Conservation (phyloP, 2,888 invertebrate species). For the Eubasilissa splendida region DNA sequence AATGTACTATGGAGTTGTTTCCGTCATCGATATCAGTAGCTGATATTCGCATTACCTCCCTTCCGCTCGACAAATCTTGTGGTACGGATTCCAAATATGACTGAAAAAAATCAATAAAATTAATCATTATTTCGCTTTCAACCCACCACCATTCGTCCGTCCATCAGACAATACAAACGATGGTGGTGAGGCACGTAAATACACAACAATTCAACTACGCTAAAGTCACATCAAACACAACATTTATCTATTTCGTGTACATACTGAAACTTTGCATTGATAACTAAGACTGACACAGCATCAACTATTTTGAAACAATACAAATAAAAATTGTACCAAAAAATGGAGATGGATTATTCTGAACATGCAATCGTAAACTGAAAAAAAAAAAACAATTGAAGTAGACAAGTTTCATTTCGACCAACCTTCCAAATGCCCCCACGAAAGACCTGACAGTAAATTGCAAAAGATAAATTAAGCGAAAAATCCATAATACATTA, state of each 20-base stretch:
- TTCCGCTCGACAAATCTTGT: conserved; percentile 81
- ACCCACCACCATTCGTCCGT: too few species aligned
- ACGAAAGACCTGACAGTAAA: conserved; percentile 73
- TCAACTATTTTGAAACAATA: conserved; percentile 52
- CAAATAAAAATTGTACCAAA: conserved; percentile 49
- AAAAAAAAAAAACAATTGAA: conserved; percentile 15
- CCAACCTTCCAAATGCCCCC: conserved; percentile 80
- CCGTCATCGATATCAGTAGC: conserved; percentile 95
- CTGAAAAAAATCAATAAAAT: conserved; percentile 61
- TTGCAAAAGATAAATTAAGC: conserved; percentile 24
- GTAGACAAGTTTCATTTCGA: conserved; percentile 59
- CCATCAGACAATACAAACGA: too few species aligned
- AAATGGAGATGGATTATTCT: conserved; percentile 60
- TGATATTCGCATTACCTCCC: conserved; percentile 90
- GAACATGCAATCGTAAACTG: conserved; percentile 31
- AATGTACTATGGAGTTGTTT: conserved; percentile 89
- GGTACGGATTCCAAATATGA: conserved; percentile 83
- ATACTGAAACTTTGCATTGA: conserved; percentile 22
- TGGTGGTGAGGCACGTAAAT: too few species aligned
- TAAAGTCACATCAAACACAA: conserved; percentile 36
- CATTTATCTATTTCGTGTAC: conserved; percentile 34
- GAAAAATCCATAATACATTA: not conserved
- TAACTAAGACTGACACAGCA: too few species aligned
- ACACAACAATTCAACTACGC: not conserved
- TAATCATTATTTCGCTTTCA: too few species aligned